A percentile compares a stretch with the other conserved stretches of the same genome.
Conservation (phyloP, 2,797 vertebrate genomes). For the Sciurus carolinensis region DNA sequence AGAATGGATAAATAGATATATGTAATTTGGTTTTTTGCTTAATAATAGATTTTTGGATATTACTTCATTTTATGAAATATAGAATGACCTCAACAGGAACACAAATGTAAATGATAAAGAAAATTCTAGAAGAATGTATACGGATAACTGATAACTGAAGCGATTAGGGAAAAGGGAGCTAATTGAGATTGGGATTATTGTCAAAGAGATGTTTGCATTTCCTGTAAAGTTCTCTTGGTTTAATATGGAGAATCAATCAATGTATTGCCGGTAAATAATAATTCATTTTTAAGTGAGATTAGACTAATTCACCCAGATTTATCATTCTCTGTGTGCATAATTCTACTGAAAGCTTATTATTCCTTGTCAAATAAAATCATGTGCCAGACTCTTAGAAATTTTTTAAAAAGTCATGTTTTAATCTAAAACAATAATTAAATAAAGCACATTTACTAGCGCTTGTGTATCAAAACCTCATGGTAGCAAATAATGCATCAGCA, state of each 20-base stretch:
- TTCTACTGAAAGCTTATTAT: background rate
- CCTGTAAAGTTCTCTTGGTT: background rate
- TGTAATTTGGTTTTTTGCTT: background rate
- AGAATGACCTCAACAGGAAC: background rate
- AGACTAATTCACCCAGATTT: conserved; percentile 4
- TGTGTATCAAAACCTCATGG: background rate
- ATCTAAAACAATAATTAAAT: conserved; percentile 3
- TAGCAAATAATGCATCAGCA: background rate
- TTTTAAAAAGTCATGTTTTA: background rate
- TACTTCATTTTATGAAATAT: background rate
- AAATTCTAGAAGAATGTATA: background rate
- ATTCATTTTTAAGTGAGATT: conserved; percentile 11
- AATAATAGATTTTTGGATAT: background rate
- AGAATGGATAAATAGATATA: background rate
- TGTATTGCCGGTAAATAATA: background rate
- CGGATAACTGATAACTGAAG: background rate
- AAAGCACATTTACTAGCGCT: background rate
- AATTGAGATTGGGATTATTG: background rate
- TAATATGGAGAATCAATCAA: background rate
- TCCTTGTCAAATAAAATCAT: conserved; percentile 15
- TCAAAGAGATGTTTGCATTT: background rate
- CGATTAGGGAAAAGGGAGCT: background rate
- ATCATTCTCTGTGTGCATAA: background rate
- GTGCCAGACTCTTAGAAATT: background rate
- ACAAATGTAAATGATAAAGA: background rate